phyloP scores from a whole-genome alignment of 2,888 invertebrate species.

The Cataglyphis rosenhaueri region DNA sequence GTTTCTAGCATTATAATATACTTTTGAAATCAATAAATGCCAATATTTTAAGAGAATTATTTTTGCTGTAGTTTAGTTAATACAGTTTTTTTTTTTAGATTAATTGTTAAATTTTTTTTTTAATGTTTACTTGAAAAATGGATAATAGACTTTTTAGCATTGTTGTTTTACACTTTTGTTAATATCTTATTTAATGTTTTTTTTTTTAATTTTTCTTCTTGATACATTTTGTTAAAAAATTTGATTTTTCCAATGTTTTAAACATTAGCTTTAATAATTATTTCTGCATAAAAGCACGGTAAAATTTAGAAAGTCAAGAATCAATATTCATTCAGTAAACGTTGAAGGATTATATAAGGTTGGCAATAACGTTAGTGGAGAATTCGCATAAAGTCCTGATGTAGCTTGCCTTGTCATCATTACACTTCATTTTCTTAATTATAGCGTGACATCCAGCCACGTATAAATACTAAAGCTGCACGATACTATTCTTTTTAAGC shows the following conservation, averaged over 20 bases:
- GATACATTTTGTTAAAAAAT: neutral
- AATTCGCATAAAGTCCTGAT: slow-evolving; percentile 10
- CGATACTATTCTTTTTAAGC: neutral
- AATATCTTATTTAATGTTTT: no score
- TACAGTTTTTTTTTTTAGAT: neutral
- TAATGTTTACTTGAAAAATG: neutral
- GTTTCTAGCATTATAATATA: neutral
- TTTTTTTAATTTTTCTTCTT: neutral
- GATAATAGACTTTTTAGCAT: no score
- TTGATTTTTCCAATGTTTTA: neutral
- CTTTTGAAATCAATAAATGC: slow-evolving; percentile 8
- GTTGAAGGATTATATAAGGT: slow-evolving; percentile 28
- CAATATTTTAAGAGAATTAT: neutral
- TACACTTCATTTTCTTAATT: slow-evolving; percentile 48
- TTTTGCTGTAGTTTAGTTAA: neutral
- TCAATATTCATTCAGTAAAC: slow-evolving; percentile 25
- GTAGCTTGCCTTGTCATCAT: slow-evolving; percentile 12
- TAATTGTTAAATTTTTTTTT: neutral
- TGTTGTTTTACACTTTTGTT: no score
- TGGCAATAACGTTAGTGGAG: neutral
- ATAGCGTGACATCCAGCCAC: slow-evolving; percentile 19
- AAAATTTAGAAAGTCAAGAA: slow-evolving; percentile 19
- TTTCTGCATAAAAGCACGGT: neutral
- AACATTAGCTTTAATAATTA: neutral
- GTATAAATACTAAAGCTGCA: slow-evolving; percentile 1